These are phyloP conservation scores for Andrena chrysosceles DNA, from an alignment of 2,888 invertebrate genomes.

Conservation along the genomic window DNA sequence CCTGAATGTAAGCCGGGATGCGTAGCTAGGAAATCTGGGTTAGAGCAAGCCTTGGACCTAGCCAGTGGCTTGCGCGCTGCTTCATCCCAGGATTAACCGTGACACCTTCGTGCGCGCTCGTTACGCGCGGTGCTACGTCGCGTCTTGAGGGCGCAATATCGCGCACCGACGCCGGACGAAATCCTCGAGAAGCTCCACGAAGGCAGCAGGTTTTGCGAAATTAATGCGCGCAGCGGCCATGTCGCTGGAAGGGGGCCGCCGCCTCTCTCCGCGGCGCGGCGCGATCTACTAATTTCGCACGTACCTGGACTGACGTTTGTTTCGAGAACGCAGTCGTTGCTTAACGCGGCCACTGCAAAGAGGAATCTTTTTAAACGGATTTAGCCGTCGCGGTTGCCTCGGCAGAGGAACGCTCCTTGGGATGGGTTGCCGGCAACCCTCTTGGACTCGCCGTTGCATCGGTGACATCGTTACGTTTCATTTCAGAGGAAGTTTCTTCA, in stretches of 20 bases:
- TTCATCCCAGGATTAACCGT: neutral
- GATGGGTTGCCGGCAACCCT: neutral
- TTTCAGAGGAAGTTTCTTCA: neutral
- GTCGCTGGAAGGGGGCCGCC: neutral
- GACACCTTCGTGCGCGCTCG: neutral
- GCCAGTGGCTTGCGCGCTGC: too few species aligned
- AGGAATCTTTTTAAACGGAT: slow-evolving; percentile 28
- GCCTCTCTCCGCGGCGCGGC: neutral
- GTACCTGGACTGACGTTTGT: slow-evolving; percentile 6
- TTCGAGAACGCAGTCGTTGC: neutral
- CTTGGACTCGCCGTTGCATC: neutral
- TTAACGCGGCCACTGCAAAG: neutral
- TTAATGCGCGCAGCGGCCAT: slow-evolving; percentile 29
- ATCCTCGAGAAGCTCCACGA: slow-evolving; percentile 28
- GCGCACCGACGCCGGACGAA: slow-evolving; percentile 23
- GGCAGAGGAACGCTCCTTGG: neutral
- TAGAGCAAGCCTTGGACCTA: too few species aligned
- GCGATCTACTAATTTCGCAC: slow-evolving; percentile 36
- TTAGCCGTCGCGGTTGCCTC: slow-evolving; percentile 15
- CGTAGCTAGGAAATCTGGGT: too few species aligned
- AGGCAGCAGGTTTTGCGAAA: slow-evolving; percentile 17
- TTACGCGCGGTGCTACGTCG: slow-evolving; percentile 13
- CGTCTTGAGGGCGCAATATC: slow-evolving; percentile 33
- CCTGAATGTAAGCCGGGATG: too few species aligned
- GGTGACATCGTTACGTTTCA: slow-evolving; percentile 2